Evolutionary conservation across 2,888 invertebrate genomes (phyloP).

Genomic region (Eupithecia insigniata): DNA sequence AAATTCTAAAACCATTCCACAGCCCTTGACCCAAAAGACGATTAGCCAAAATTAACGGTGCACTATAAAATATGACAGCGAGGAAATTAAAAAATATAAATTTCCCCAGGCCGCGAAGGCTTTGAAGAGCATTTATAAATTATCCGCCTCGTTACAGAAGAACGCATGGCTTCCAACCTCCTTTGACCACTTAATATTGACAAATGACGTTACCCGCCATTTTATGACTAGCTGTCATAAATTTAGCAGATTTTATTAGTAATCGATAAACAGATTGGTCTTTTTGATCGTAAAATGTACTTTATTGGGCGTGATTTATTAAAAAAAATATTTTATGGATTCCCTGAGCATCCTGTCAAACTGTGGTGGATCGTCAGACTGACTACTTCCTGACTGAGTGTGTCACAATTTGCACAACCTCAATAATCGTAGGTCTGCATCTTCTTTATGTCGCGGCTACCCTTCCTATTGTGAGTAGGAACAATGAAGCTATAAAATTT

Average conservation of each 20-base stretch:
- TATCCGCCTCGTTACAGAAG: slow-evolving; percentile 47
- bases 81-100: slow-evolving; percentile 52
- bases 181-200: slow-evolving; percentile 56
- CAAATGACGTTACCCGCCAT: slow-evolving; percentile 49
- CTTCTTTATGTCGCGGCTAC: neutral
- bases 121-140: slow-evolving; percentile 56
- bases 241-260: slow-evolving; percentile 44
- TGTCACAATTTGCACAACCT: neutral
- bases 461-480: neutral
- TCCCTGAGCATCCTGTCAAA: slow-evolving; percentile 12
- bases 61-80: slow-evolving; percentile 47
- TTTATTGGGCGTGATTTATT: slow-evolving; percentile 28
- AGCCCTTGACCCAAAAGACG: slow-evolving; percentile 45
- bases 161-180: slow-evolving; percentile 40
- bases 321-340: slow-evolving; percentile 4
- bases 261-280: slow-evolving; percentile 49
- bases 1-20: slow-evolving; percentile 28
- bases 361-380: neutral
- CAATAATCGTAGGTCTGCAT: too few species aligned
- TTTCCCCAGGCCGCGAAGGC: slow-evolving; percentile 46
- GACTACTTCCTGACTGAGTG: neutral
- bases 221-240: slow-evolving; percentile 42
- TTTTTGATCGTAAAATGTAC: slow-evolving; percentile 23
- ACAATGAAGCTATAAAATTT: too few species aligned
- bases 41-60: slow-evolving; percentile 48